Base-by-base conservation (phyloP, 2,113 vertebrate species). In the Phyllostomus discolor region DNA sequence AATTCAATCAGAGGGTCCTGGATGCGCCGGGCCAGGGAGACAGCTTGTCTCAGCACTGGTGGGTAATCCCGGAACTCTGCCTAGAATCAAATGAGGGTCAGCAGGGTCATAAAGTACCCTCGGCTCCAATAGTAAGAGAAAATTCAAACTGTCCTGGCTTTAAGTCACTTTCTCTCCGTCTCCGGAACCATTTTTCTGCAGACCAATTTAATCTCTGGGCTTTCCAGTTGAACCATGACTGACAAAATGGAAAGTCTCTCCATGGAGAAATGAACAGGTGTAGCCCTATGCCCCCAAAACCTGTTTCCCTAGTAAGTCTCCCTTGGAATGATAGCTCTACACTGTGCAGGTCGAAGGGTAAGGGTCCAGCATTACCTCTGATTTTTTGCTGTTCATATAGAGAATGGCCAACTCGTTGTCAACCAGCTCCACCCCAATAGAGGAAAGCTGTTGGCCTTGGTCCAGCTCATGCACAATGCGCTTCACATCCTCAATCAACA, bases 301-400 rank as follows among this genome's bases (percentile, higher is more conserved):
- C 17, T 59, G 35, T n/a, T 79, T 94, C 20, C n/a, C 41, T 84
- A 70, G 22, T 82, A 17, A 85, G n/a, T 67, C 5, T 83, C 38
- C n/a, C 54, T 78, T 26, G 31, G 46, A 75, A 31, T 72, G 79
- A 52, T 0, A 93, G 64, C 41, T 93, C n/a, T 91, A 79, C 72
- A 75, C 84, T 88, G 79, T 97, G 84, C 64, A 90, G 91, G 73
- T 79, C 93, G 1, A 0, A 88, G 66, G 73, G 31, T 64, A 35
- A 90, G 48, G 38, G 17, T 79, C 50, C 41, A 83, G 88, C 41
- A 72, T 98, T 97, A 99, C 99, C 99, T 99, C 99, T 10, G 99
- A 99, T 94, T 99, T 99, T 98, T 99, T 99, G 99, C 99, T 99
- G 98, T 99, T 99, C 99, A 99, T 99, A 97, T 99, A 99, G 33